phyloP scores from a whole-genome alignment of 2,797 vertebrate species.

The Clarias pachynema region DNA sequence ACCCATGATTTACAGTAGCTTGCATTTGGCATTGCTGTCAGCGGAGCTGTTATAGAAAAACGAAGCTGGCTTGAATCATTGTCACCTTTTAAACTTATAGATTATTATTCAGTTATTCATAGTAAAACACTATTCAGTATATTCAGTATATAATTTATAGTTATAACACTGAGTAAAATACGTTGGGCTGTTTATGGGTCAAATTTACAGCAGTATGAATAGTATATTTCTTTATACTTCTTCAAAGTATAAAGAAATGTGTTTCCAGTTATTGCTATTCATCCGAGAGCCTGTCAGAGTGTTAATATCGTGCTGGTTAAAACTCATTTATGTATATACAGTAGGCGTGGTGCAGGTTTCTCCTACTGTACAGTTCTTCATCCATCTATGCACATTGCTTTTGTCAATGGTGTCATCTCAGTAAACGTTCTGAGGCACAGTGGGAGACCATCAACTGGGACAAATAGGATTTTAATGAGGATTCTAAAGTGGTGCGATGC shows the following conservation, averaged over 20 bases:
- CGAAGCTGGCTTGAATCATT: background rate
- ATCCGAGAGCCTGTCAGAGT: background rate
- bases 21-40: background rate
- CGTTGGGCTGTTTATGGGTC: background rate
- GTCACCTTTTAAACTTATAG: background rate
- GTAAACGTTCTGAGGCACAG: no score
- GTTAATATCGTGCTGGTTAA: slow-evolving; percentile 32
- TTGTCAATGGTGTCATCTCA: no score
- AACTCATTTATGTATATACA: background rate
- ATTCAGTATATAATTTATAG: background rate
- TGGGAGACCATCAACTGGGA: no score
- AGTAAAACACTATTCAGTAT: background rate
- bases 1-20: background rate
- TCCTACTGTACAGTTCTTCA: no score
- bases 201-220: background rate
- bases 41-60: background rate
- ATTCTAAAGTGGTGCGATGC: no score
- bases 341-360: no score
- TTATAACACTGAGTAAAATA: background rate
- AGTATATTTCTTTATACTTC: no score
- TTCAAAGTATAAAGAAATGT: slow-evolving; percentile 1
- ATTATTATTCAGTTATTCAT: background rate
- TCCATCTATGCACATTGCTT: no score
- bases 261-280: background rate
- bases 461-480: no score